Conservation (phyloP, 1,140 invertebrate species). For the Potamilus streckersoni region DNA sequence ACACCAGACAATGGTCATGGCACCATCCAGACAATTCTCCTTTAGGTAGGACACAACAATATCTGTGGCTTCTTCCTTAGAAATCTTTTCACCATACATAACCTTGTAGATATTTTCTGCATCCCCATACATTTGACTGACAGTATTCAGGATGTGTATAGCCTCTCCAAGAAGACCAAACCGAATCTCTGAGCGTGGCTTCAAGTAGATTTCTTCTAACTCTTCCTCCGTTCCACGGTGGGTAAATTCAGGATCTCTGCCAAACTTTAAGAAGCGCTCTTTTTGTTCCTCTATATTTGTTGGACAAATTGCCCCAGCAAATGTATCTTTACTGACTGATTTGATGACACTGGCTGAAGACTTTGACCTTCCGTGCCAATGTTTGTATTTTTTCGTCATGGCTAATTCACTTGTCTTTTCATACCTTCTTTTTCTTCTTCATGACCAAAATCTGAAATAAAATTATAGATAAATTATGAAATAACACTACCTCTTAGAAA, state of each 20-base stretch:
- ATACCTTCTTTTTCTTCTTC: not conserved
- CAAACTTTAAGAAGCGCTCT: slow-evolving; percentile 53
- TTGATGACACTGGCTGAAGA: slow-evolving; percentile 31
- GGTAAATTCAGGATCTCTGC: slow-evolving; percentile 53
- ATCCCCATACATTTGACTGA: slow-evolving; percentile 56
- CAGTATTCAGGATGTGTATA: slow-evolving; percentile 52
- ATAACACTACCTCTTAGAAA: no score
- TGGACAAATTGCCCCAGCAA: slow-evolving; percentile 46
- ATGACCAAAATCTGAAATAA: slow-evolving; percentile 9
- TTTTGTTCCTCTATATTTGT: slow-evolving; percentile 61
- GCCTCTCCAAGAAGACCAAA: slow-evolving; percentile 61
- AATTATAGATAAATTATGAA: no score
- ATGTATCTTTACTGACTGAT: slow-evolving; percentile 30
- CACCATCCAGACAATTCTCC: slow-evolving; percentile 58
- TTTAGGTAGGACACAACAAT: slow-evolving; percentile 55
- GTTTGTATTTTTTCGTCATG: slow-evolving; percentile 29
- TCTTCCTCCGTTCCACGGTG: slow-evolving; percentile 44
- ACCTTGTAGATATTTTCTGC: slow-evolving; percentile 53
- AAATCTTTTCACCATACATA: slow-evolving; percentile 55
- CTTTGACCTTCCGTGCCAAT: slow-evolving; percentile 24
- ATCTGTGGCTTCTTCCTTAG: slow-evolving; percentile 53
- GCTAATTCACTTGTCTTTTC: not conserved
- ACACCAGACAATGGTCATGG: slow-evolving; percentile 61
- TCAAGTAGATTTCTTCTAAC: slow-evolving; percentile 45
- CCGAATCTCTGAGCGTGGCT: slow-evolving; percentile 50